A percentile compares a stretch with the other conserved stretches of the same genome.
Evolutionary conservation across 2,888 invertebrate genomes (phyloP).

Genomic region (Drosophila suboccidentalis): DNA sequence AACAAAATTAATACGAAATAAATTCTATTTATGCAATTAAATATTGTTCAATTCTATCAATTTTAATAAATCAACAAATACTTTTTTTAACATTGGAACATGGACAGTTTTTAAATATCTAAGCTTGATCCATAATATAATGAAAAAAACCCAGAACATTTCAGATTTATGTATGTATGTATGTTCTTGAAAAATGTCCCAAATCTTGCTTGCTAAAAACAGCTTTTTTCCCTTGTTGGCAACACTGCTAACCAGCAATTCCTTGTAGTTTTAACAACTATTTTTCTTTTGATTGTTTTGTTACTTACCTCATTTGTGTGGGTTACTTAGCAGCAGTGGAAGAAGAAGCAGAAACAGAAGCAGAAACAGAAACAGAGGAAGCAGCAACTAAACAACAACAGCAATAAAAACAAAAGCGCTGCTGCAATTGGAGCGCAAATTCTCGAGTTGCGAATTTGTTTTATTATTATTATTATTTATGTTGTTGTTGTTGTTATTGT

Average conservation of each 20-base stretch:
- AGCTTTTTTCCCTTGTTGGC: background rate
- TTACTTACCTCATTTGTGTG: conserved; percentile 76
- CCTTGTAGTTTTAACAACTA: conserved; percentile 10
- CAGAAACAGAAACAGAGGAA: conserved; percentile 19
- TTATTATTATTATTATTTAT: conserved; percentile 8
- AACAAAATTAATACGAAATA: too few relatives aligned
- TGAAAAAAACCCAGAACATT: too few relatives aligned
- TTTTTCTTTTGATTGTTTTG: conserved; percentile 23
- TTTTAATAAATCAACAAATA: too few relatives aligned
- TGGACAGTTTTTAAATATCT: too few relatives aligned
- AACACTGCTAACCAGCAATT: background rate
- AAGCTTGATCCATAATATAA: too few relatives aligned
- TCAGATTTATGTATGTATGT: too few relatives aligned
- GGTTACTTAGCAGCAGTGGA: conserved; percentile 56
- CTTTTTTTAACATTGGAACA: too few relatives aligned
- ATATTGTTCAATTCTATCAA: too few relatives aligned
- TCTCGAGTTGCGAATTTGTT: conserved; percentile 56
- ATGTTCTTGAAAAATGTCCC: too few relatives aligned
- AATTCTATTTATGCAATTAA: too few relatives aligned
- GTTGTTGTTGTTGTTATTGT: conserved; percentile 23
- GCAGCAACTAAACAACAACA: conserved; percentile 12
- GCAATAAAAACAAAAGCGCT: conserved; percentile 37
- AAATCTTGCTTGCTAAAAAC: too few relatives aligned
- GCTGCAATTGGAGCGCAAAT: conserved; percentile 70
- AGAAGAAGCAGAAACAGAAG: background rate